Conservation (phyloP, 2,797 vertebrate genomes). For the Parauchenoglanis ngamensis region DNA sequence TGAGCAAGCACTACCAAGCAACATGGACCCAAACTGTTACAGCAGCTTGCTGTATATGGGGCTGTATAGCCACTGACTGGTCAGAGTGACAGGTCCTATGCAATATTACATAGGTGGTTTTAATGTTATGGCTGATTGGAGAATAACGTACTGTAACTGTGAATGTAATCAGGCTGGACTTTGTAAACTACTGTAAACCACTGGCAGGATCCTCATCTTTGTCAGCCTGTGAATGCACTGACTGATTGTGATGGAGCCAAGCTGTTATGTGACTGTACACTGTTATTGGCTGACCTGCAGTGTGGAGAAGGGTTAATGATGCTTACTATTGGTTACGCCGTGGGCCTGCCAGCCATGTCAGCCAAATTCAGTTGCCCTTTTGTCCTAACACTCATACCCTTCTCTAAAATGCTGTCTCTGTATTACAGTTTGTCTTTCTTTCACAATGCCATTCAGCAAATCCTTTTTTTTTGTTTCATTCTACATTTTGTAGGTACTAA, state of each 20-base stretch:
- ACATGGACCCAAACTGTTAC: no score
- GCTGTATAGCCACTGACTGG: no score
- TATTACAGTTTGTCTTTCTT: conserved; percentile 14
- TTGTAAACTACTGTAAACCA: not conserved
- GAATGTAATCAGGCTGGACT: conserved; percentile 29
- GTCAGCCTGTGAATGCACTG: conserved; percentile 57
- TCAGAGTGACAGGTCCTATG: no score
- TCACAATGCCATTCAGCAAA: not conserved
- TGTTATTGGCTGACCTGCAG: conserved; percentile 53
- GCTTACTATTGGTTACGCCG: conserved; percentile 41
- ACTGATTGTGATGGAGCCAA: conserved; percentile 66
- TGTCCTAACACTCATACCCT: conserved; percentile 33
- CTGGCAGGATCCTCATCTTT: not conserved
- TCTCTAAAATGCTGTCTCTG: conserved; percentile 43
- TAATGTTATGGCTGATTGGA: no score
- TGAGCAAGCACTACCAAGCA: no score
- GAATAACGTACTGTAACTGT: conserved; percentile 10
- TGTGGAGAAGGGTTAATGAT: conserved; percentile 54
- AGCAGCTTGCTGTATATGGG: no score
- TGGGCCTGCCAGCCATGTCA: conserved; percentile 56
- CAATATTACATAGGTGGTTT: no score
- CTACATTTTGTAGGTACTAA: not conserved
- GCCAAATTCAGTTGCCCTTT: conserved; percentile 53
- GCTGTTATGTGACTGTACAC: conserved; percentile 63
- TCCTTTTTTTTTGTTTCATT: not conserved